phyloP scores from a whole-genome alignment of 2,888 invertebrate species.

The Harpalus rubripes region DNA sequence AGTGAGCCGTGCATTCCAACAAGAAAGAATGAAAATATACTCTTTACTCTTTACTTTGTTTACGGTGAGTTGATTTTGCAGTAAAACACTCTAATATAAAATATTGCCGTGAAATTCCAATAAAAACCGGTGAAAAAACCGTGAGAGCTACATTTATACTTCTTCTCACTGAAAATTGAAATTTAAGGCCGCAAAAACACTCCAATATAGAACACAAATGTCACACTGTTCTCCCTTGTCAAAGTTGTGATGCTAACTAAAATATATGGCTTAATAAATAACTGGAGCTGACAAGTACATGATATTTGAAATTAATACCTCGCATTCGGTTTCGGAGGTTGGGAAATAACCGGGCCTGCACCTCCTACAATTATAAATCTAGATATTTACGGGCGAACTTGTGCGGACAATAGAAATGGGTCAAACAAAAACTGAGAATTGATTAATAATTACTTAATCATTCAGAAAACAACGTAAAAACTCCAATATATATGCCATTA shows the following conservation, averaged over 20 bases:
- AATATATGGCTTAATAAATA: constrained; percentile 37
- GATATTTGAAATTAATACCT: constrained; percentile 17
- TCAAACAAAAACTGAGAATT: constrained; percentile 6
- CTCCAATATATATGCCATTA: not conserved
- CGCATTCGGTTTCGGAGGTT: not conserved
- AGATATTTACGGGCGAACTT: constrained; percentile 19
- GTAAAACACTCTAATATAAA: constrained; percentile 1
- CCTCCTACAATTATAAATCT: constrained; percentile 6
- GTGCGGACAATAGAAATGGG: constrained; percentile 11
- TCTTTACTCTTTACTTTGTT: too few relatives aligned
- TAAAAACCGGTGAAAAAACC: not conserved
- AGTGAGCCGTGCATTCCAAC: not conserved
- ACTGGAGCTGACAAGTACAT: constrained; percentile 35
- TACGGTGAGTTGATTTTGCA: not conserved
- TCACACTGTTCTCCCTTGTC: constrained; percentile 13
- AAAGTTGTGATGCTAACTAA: constrained; percentile 28
- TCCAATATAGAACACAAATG: not conserved
- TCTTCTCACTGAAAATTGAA: constrained; percentile 2
- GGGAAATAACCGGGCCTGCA: not conserved
- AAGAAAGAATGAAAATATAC: not conserved
- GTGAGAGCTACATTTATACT: not conserved
- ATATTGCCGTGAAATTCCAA: not conserved
- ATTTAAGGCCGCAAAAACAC: not conserved
- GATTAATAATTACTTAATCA: constrained; percentile 17
- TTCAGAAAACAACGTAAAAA: not conserved